Evolutionary conservation across 2,797 vertebrate species (phyloP).

Genomic region (Phrynocephalus vlangalii): DNA sequence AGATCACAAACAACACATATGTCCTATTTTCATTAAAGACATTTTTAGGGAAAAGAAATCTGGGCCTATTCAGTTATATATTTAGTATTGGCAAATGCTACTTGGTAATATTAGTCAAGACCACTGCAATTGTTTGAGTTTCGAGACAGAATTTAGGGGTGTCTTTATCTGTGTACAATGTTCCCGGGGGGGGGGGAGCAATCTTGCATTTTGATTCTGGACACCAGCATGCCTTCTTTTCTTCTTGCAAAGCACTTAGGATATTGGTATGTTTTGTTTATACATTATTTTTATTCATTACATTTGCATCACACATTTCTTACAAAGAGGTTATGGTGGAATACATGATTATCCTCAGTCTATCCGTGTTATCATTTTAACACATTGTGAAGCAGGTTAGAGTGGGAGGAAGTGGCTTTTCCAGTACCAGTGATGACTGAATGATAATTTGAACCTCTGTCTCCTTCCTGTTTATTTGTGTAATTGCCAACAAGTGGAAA

Average conservation of each 20-base stretch:
- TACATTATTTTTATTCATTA: neutral
- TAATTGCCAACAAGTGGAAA: neutral
- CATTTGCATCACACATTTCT: neutral
- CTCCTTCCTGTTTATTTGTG: neutral
- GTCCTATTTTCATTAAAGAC: neutral
- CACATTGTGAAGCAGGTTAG: neutral
- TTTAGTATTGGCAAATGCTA: neutral
- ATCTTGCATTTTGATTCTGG: neutral
- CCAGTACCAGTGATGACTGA: neutral
- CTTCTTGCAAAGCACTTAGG: neutral
- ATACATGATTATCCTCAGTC: neutral
- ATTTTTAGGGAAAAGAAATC: too few species aligned
- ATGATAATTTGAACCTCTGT: neutral
- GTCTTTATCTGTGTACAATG: neutral
- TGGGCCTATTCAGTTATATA: neutral
- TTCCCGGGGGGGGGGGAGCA: too few species aligned
- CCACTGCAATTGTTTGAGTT: neutral
- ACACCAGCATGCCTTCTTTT: neutral
- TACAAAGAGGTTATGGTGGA: neutral
- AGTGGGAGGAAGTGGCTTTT: neutral
- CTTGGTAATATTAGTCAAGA: neutral
- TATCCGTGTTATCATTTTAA: neutral
- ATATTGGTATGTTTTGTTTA: neutral
- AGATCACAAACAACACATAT: slow-evolving; percentile 39
- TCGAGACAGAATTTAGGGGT: neutral